phyloP scores from a whole-genome alignment of 2,113 vertebrate genomes.

The Siphamia tubifer region DNA sequence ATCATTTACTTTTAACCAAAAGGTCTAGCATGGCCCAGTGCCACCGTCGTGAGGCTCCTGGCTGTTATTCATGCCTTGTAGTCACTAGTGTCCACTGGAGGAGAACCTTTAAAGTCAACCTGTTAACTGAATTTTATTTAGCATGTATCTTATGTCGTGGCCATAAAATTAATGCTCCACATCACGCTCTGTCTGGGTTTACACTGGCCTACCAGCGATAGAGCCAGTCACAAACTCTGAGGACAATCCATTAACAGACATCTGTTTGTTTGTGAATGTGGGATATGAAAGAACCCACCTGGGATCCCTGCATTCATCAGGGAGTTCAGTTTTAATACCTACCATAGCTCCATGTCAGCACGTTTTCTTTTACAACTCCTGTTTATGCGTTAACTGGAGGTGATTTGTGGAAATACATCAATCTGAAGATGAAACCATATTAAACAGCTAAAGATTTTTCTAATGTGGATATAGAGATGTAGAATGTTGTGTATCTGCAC shows the following conservation, averaged over 20 bases:
- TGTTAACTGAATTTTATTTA: slow-evolving; percentile 17
- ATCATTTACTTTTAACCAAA: slow-evolving; percentile 10
- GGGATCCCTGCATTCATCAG: background rate
- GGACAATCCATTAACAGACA: background rate
- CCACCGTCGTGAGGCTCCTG: slow-evolving; percentile 5
- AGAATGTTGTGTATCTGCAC: no score
- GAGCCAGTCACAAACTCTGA: background rate
- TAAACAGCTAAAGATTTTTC: no score
- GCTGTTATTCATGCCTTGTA: slow-evolving; percentile 14
- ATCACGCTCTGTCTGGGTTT: background rate
- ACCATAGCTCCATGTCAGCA: background rate
- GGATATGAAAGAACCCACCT: background rate
- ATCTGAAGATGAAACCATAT: no score
- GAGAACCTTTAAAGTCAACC: slow-evolving; percentile 25
- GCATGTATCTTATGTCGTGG: background rate
- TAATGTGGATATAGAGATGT: no score
- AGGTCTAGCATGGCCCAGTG: slow-evolving; percentile 1
- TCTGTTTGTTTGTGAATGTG: background rate
- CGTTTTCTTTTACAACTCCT: no score
- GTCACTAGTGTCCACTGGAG: slow-evolving; percentile 10
- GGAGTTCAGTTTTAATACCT: background rate
- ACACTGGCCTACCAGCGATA: background rate
- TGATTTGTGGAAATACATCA: no score
- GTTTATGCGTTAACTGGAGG: no score
- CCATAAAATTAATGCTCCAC: slow-evolving; percentile 26